Evolutionary conservation across 2,113 vertebrate genomes (phyloP), one percentile per base, ranked within the genome.

Genomic region (Gavia stellata): DNA sequence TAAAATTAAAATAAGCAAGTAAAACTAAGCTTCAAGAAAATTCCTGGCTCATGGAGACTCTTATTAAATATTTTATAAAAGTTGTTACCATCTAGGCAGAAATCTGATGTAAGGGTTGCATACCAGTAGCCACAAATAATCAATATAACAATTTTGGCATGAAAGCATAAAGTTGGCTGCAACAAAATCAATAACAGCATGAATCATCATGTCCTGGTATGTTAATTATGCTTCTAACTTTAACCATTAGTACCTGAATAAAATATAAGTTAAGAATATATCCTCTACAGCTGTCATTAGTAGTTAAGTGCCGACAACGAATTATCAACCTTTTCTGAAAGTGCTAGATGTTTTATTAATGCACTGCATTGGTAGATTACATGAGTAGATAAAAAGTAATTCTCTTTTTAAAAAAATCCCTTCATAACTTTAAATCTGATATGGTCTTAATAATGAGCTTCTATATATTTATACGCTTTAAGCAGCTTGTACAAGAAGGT

Each of bases 141-240:
- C 90, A 91, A 82, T 93, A 88, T 50, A 56, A 93, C 66, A 80
- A 82, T 91, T 95, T 67, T 77, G 72, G 86, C 89, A 83, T 16
- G 20, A 74, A 96, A 90, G 47, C 33, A 84, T 94, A 88, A 96
- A 95, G 55, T 23, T 86, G 45, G 49, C 61, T 81, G 55, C 68
- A 95, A 95, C 55, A 81, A 84, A 95, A 97, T 91, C 94, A 86
- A 90, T 93, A 97, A 74, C 17, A 79, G 42, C 52, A 92, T 92
- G 90, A 96, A 90, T 96, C 96, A 96, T 93, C 52, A 19, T 71
- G 74, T 83, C 61, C 36, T 66, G 47, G 26, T 80, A 82, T 88
- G 65, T 36, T 94, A 96, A 96, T 94, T 85, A 93, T 72, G 42
- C 40, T 92, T 96, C 92, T 79, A 73, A 75, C n/a, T 91, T 91